phyloP scores from a whole-genome alignment of 2,797 vertebrate genomes.

The Sparidentex hasta region DNA sequence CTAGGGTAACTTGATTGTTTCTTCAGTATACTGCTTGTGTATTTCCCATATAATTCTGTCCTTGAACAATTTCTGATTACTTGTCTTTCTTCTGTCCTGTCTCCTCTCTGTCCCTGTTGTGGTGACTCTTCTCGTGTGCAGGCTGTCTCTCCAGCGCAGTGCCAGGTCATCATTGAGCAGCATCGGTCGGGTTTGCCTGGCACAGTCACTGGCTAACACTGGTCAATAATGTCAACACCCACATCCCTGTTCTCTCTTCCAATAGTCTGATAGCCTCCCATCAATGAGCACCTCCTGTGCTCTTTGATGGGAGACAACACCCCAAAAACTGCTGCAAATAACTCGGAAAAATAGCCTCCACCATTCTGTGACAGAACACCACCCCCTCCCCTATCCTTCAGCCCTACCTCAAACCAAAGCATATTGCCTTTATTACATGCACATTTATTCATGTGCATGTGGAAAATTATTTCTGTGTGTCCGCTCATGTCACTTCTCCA shows the following conservation, averaged over 20 bases:
- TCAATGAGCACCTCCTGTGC: not conserved
- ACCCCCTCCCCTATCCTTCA: not conserved
- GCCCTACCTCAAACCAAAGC: constrained; percentile 76
- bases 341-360: constrained; percentile 26
- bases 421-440: constrained; percentile 72
- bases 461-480: constrained; percentile 36
- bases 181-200: constrained; percentile 79
- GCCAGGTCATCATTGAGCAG: constrained; percentile 84
- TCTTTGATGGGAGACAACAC: constrained; percentile 5
- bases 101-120: constrained; percentile 38
- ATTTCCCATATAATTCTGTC: not conserved
- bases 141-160: constrained; percentile 65
- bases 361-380: constrained; percentile 8
- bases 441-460: constrained; percentile 42
- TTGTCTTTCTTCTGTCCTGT: constrained; percentile 29
- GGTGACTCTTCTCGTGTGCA: constrained; percentile 36
- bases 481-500: constrained; percentile 56
- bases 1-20: not conserved
- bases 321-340: constrained; percentile 50
- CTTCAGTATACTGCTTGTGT: not conserved
- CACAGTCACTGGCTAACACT: constrained; percentile 78
- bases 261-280: not conserved
- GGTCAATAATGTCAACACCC: constrained; percentile 33
- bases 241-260: constrained; percentile 5
- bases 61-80: not conserved